phyloP scores from a whole-genome alignment of 2,888 invertebrate species.

The Plagodis pulveraria region DNA sequence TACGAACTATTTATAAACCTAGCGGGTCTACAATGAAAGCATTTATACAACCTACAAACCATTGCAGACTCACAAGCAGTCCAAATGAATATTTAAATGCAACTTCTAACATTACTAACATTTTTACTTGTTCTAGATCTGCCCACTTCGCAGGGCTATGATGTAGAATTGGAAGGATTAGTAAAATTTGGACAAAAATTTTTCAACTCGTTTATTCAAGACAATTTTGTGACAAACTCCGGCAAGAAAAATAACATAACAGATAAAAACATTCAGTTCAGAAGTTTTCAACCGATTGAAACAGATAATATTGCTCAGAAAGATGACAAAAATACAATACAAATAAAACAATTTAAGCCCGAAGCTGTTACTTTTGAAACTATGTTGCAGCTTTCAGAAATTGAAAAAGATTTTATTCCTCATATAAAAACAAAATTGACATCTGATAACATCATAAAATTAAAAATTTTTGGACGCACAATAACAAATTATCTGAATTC shows the following conservation, averaged over 20 bases:
- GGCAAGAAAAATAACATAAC: background rate
- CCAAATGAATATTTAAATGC: too few species aligned
- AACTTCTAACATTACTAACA: too few species aligned
- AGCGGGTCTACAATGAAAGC: too few species aligned
- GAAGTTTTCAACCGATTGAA: background rate
- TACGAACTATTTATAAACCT: too few species aligned
- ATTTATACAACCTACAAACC: too few species aligned
- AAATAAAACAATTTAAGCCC: background rate
- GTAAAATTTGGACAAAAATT: background rate
- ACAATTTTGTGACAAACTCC: background rate
- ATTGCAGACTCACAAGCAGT: too few species aligned
- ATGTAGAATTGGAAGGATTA: background rate
- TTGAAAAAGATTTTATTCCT: background rate
- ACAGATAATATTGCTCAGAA: background rate
- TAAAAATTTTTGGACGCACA: slow-evolving; percentile 1
- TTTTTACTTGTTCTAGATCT: background rate
- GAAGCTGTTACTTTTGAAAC: background rate
- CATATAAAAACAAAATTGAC: background rate
- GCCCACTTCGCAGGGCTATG: background rate
- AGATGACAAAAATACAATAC: background rate
- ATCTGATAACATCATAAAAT: slow-evolving; percentile 1
- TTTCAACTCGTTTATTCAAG: background rate
- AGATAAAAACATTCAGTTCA: background rate
- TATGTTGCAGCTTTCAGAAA: background rate
- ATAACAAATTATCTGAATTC: background rate